A percentile compares a stretch with the other conserved stretches of the same genome.
phyloP scores from a whole-genome alignment of 2,888 invertebrate genomes.

The Drosophila peninsularis region DNA sequence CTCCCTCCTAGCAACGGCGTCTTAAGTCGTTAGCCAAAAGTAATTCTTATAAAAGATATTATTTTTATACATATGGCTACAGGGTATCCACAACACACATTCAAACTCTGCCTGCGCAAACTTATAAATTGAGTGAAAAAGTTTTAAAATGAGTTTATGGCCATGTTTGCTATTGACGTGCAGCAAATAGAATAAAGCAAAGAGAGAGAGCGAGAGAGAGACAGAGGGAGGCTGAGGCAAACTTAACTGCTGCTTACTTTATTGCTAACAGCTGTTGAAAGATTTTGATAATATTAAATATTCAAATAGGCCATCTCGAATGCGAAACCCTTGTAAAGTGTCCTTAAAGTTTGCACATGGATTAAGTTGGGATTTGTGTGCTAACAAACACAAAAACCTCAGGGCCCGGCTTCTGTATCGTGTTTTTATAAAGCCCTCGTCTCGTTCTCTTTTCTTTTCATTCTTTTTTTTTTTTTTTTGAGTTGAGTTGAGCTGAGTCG shows the following conservation, averaged over 20 bases:
- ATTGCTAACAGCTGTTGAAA: constrained; percentile 55
- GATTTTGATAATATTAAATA: constrained; percentile 62
- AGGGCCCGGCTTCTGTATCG: constrained; percentile 34
- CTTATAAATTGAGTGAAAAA: constrained; percentile 11
- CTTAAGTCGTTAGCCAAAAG: not conserved
- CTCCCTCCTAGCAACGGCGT: not conserved
- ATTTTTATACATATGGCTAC: not conserved
- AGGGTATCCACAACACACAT: not conserved
- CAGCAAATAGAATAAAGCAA: constrained; percentile 44
- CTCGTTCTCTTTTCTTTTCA: constrained; percentile 19
- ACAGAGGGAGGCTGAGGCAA: not conserved
- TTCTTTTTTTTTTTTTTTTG: not conserved
- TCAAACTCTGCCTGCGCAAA: not conserved
- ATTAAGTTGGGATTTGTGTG: constrained; percentile 66
- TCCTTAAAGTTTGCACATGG: constrained; percentile 75
- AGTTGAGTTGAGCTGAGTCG: too few species aligned
- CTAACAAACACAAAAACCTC: constrained; percentile 59
- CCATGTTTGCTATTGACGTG: constrained; percentile 31
- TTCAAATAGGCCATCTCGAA: constrained; percentile 62
- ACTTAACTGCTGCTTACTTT: constrained; percentile 37
- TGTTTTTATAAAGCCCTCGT: constrained; percentile 55
- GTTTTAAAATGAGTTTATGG: constrained; percentile 15
- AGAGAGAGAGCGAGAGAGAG: too few species aligned
- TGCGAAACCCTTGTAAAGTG: constrained; percentile 59
- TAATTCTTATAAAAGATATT: not conserved